Evolutionary conservation across 2,888 invertebrate genomes (phyloP).

Genomic region (Lithophane leautieri): DNA sequence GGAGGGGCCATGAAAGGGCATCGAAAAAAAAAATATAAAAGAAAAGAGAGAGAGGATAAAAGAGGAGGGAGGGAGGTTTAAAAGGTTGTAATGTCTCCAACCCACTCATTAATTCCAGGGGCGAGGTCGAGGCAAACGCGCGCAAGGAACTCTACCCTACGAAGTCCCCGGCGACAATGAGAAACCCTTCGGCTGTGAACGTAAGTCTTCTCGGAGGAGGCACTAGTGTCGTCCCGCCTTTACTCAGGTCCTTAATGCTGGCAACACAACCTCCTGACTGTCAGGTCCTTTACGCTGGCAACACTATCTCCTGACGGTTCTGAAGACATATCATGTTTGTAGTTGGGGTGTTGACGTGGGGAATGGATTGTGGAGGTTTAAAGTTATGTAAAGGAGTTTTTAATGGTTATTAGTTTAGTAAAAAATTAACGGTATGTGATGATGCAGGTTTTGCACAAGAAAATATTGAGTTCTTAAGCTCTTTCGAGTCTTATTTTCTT

Average conservation of each 20-base stretch:
- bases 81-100: not conserved
- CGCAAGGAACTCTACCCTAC: slow-evolving; percentile 88
- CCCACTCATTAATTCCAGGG: slow-evolving; percentile 75
- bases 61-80: no score
- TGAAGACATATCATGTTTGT: slow-evolving; percentile 54
- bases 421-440: not conserved
- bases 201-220: slow-evolving; percentile 92
- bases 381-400: not conserved
- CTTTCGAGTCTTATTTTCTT: slow-evolving; percentile 2
- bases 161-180: slow-evolving; percentile 94
- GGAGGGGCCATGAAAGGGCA: no score
- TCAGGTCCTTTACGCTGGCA: slow-evolving; percentile 66
- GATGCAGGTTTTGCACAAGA: not conserved
- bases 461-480: not conserved
- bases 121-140: slow-evolving; percentile 88
- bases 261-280: slow-evolving; percentile 42
- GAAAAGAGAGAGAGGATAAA: no score
- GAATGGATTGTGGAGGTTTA: slow-evolving; percentile 20
- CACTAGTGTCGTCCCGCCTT: slow-evolving; percentile 76
- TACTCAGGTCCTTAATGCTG: slow-evolving; percentile 70
- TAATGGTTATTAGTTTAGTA: not conserved
- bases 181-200: slow-evolving; percentile 97
- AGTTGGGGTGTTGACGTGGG: slow-evolving; percentile 7
- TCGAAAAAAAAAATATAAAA: no score
- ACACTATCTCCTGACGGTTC: slow-evolving; percentile 33